Evolutionary conservation across 2,797 vertebrate species (phyloP).

Genomic region (Sandelia bainsii): DNA sequence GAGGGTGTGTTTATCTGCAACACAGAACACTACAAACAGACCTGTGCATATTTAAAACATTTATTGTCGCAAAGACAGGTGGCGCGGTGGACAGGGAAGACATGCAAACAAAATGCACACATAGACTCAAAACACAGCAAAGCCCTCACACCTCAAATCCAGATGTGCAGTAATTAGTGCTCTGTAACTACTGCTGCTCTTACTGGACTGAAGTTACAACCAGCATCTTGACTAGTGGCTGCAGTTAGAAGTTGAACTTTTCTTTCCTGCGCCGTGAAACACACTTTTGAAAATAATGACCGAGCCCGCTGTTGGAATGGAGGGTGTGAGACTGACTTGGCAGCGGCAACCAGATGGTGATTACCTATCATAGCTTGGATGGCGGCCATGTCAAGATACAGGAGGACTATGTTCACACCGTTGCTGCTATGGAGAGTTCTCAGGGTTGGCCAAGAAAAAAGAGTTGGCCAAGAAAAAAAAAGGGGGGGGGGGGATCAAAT

Average conservation of each 20-base stretch:
- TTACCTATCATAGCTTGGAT: no score
- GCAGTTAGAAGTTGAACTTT: conserved; percentile 3
- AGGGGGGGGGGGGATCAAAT: no score
- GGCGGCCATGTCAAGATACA: no score
- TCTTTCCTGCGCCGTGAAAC: background rate
- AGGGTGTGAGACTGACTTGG: background rate
- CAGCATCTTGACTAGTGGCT: background rate
- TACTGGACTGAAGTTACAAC: background rate
- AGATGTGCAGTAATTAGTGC: conserved; percentile 51
- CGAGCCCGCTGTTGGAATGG: background rate
- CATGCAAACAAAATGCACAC: conserved; percentile 1
- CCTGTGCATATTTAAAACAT: conserved; percentile 17
- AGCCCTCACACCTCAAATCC: conserved; percentile 43
- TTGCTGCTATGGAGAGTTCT: no score
- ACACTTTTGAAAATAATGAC: background rate
- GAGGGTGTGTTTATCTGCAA: background rate
- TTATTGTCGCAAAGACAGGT: conserved; percentile 44
- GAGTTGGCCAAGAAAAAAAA: no score
- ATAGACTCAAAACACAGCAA: conserved; percentile 9
- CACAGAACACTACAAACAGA: conserved; percentile 11
- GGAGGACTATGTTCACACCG: no score
- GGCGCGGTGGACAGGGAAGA: conserved; percentile 21
- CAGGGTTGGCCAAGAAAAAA: no score
- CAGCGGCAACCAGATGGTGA: no score
- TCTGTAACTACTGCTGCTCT: conserved; percentile 29